A percentile compares a stretch with the other conserved stretches of the same genome.
These are phyloP conservation scores for Heliconius nattereri DNA, from an alignment of 1,140 invertebrate genomes.

Conservation along the genomic window DNA sequence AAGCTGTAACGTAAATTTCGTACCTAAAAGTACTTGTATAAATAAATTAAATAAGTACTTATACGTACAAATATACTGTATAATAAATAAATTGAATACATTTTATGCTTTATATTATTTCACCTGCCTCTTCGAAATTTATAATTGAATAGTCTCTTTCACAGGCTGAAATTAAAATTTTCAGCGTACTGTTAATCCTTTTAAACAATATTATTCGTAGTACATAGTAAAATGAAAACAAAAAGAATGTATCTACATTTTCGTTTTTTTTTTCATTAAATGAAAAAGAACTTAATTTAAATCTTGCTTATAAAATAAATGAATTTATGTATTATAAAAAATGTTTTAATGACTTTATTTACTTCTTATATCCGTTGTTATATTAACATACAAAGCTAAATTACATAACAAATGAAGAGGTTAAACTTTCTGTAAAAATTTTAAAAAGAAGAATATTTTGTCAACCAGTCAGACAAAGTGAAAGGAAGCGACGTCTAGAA, in stretches of 20 bases:
- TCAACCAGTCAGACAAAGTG: too few species aligned
- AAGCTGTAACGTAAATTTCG: background rate
- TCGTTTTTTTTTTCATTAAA: background rate
- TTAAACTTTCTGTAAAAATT: too few species aligned
- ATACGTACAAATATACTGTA: background rate
- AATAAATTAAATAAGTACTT: too few species aligned
- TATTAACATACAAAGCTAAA: too few species aligned
- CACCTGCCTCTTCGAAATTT: background rate
- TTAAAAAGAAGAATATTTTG: too few species aligned
- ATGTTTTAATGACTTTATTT: too few species aligned
- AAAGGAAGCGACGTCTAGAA: too few species aligned
- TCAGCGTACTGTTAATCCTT: conserved; percentile 3
- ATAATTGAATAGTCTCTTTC: conserved; percentile 14
- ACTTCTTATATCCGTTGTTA: too few species aligned
- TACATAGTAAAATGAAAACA: background rate
- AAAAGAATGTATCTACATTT: background rate
- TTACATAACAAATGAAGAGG: too few species aligned
- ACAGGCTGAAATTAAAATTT: background rate
- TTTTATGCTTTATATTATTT: conserved; percentile 11
- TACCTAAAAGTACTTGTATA: background rate
- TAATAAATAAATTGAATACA: conserved; percentile 6
- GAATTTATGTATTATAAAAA: too few species aligned
- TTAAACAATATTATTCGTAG: background rate
- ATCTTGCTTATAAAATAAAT: background rate
- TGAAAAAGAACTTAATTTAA: background rate